Evolutionary conservation across 2,888 invertebrate genomes (phyloP).

Genomic region (Leptinotarsa juncta): DNA sequence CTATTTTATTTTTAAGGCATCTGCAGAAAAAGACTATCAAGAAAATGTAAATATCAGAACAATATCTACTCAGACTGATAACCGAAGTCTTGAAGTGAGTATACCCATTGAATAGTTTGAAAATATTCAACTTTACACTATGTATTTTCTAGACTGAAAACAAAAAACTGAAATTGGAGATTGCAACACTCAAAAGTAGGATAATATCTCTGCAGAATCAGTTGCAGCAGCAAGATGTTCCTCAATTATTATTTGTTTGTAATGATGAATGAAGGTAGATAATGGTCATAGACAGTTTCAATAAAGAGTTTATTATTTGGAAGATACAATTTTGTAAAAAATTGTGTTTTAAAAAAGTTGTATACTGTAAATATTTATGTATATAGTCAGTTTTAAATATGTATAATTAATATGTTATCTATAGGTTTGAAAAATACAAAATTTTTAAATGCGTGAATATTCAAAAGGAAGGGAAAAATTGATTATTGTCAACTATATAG

Average conservation of each 20-base stretch:
- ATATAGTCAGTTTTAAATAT: neutral
- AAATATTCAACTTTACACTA: no score
- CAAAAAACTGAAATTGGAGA: conserved; percentile 9
- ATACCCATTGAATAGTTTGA: neutral
- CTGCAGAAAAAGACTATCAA: neutral
- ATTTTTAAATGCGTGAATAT: neutral
- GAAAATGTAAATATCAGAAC: neutral
- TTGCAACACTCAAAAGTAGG: neutral
- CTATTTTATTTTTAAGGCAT: neutral
- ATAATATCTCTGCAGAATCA: conserved; percentile 5
- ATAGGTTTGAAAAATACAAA: neutral
- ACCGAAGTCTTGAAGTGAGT: conserved; percentile 9
- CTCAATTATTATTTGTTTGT: conserved; percentile 2
- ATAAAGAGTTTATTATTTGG: neutral
- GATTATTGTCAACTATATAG: no score
- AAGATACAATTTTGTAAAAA: neutral
- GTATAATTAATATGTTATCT: neutral
- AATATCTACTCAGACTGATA: neutral
- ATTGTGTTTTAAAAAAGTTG: neutral
- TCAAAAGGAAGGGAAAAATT: neutral
- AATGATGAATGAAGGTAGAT: neutral
- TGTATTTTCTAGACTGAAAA: neutral
- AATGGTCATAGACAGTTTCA: neutral
- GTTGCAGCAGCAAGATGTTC: neutral
- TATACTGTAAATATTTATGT: neutral